Conservation (phyloP, 2,888 invertebrate species). For the Phyllotreta striolata region DNA sequence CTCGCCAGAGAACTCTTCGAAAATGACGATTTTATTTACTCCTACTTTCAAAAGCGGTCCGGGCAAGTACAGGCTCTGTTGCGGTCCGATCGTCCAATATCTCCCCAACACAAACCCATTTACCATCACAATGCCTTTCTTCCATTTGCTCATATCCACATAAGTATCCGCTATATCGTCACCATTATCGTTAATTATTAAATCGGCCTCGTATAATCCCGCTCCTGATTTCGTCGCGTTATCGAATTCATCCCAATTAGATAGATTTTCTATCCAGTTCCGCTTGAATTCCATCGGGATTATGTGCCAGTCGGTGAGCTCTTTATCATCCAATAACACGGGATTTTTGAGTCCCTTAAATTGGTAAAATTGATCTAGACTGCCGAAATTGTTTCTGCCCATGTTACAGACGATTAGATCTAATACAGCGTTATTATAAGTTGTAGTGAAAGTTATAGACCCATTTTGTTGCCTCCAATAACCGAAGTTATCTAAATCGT, state of each 20-base stretch:
- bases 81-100: slow-evolving; percentile 85
- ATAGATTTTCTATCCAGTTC: slow-evolving; percentile 54
- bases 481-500: slow-evolving; percentile 58
- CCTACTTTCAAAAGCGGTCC: slow-evolving; percentile 71
- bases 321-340: slow-evolving; percentile 48
- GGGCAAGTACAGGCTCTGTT: slow-evolving; percentile 82
- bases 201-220: slow-evolving; percentile 34
- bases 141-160: slow-evolving; percentile 41
- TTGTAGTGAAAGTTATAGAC: slow-evolving; percentile 40
- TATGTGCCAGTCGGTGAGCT: slow-evolving; percentile 37
- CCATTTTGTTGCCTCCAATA: slow-evolving; percentile 57
- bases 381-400: slow-evolving; percentile 74
- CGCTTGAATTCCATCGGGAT: slow-evolving; percentile 41
- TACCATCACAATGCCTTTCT: slow-evolving; percentile 65
- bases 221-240: slow-evolving; percentile 36
- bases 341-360: slow-evolving; percentile 58
- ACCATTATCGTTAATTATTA: slow-evolving; percentile 26
- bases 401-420: slow-evolving; percentile 75
- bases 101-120: slow-evolving; percentile 87
- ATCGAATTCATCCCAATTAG: slow-evolving; percentile 49
- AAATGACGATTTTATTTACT: slow-evolving; percentile 51
- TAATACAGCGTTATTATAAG: slow-evolving; percentile 52
- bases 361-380: slow-evolving; percentile 56
- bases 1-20: slow-evolving; percentile 51
- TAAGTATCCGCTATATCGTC: slow-evolving; percentile 33